phyloP scores from a whole-genome alignment of 1,140 invertebrate genomes.

The fruit fly (Drosophila melanogaster) region DNA sequence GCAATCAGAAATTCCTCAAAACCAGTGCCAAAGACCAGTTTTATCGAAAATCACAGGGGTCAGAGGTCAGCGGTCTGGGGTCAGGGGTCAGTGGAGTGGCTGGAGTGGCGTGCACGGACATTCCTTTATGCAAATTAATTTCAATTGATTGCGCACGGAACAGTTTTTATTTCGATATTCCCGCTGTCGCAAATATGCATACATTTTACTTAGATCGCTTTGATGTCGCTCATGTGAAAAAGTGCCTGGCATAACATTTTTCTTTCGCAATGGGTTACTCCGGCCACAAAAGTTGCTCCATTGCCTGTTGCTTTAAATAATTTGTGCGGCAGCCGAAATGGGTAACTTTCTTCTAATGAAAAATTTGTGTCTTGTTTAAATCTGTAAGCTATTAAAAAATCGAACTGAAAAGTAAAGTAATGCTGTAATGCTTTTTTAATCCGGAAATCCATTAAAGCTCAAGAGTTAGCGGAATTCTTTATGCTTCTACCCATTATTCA shows the following conservation, averaged over 20 bases:
- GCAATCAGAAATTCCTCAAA: constrained; percentile 14
- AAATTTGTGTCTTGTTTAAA: not conserved
- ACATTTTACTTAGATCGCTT: constrained; percentile 66
- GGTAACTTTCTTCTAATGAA: not conserved
- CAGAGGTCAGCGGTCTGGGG: not conserved
- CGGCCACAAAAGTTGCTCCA: not conserved
- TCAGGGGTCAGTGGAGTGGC: not conserved
- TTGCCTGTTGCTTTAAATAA: not conserved
- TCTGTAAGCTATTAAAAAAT: not conserved
- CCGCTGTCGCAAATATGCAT: constrained; percentile 55
- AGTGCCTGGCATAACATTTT: constrained; percentile 62
- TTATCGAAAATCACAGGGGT: not conserved
- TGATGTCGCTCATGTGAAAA: constrained; percentile 78
- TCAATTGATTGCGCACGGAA: constrained; percentile 77
- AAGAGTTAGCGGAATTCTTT: too few species aligned
- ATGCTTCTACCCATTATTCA: too few species aligned
- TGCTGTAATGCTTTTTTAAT: too few species aligned
- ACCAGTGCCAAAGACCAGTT: constrained; percentile 18
- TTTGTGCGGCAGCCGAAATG: not conserved
- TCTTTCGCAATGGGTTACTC: constrained; percentile 31
- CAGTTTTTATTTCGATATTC: constrained; percentile 80
- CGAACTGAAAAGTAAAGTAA: too few species aligned
- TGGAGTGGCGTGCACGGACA: constrained; percentile 49
- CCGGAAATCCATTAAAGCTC: too few species aligned
- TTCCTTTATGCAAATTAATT: constrained; percentile 83